A percentile compares a stretch with the other conserved stretches of the same genome.
These are phyloP conservation scores for Erinaceus europaeus DNA, from an alignment of 2,113 vertebrate genomes.

Conservation along the genomic window DNA sequence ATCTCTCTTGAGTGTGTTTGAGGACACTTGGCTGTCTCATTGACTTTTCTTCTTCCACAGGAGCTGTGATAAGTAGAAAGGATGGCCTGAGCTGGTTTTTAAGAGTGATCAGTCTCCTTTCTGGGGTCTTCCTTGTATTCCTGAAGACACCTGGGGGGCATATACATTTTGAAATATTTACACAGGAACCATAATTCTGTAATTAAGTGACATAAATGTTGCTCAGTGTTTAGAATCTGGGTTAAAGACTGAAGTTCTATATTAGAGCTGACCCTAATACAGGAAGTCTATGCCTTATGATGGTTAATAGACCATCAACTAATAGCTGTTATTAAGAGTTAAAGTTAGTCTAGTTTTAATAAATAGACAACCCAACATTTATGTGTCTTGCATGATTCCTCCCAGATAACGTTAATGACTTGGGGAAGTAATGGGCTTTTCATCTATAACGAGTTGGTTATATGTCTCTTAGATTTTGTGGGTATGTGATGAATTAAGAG, in stretches of 20 bases:
- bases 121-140: neutral
- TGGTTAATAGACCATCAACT: neutral
- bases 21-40: neutral
- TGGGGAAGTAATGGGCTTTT: neutral
- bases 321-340: neutral
- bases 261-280: slow-evolving; percentile 8
- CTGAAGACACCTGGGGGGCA: neutral
- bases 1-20: neutral
- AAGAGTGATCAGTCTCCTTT: neutral
- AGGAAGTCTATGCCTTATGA: slow-evolving; percentile 3
- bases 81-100: neutral
- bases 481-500: neutral
- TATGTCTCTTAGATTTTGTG: neutral
- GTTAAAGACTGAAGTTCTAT: neutral
- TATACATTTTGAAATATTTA: slow-evolving; percentile 39
- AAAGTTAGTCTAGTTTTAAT: neutral
- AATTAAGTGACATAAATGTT: neutral
- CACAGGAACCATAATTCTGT: neutral
- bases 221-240: neutral
- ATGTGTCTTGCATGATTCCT: neutral
- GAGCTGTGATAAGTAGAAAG: neutral
- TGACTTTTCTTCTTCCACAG: neutral
- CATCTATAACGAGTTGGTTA: neutral
- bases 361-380: neutral
- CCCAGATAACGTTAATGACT: neutral